Evolutionary conservation across 2,888 invertebrate genomes (phyloP).

Genomic region (Diadromus collaris): DNA sequence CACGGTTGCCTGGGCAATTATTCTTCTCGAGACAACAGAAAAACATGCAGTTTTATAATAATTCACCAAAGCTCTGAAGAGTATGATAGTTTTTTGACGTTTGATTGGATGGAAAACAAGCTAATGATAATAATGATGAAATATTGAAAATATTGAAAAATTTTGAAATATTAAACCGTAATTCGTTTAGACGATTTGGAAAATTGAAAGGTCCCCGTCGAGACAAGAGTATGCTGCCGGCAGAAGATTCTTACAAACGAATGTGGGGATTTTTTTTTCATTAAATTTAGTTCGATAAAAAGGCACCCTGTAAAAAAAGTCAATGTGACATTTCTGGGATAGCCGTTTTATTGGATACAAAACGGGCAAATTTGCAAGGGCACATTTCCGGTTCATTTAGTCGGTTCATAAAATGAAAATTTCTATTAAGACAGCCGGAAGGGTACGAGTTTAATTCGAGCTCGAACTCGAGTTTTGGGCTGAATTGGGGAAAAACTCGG

Average conservation of each 20-base stretch:
- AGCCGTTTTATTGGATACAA: not conserved
- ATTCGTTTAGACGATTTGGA: too few relatives aligned
- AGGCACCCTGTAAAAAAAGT: not conserved
- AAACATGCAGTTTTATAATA: not conserved
- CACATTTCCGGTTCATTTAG: slow-evolving; percentile 8
- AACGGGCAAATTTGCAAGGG: not conserved
- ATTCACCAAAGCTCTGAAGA: not conserved
- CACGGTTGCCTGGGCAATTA: not conserved
- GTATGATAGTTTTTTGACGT: not conserved
- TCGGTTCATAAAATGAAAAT: not conserved
- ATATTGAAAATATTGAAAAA: too few relatives aligned
- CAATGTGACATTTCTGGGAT: not conserved
- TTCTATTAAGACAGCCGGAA: not conserved
- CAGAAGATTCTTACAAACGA: too few relatives aligned
- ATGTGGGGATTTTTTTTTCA: too few relatives aligned
- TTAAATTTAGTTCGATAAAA: not conserved
- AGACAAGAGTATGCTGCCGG: too few relatives aligned
- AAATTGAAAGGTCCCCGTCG: too few relatives aligned
- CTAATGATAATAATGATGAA: too few relatives aligned
- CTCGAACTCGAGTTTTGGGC: slow-evolving; percentile 1
- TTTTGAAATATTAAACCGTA: too few relatives aligned
- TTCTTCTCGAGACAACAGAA: not conserved
- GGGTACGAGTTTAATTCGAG: slow-evolving; percentile 18
- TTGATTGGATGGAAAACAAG: not conserved
- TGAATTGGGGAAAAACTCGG: slow-evolving; percentile 11